Base-by-base conservation (phyloP, 2,113 vertebrate genomes). In the Arvicanthis niloticus region DNA sequence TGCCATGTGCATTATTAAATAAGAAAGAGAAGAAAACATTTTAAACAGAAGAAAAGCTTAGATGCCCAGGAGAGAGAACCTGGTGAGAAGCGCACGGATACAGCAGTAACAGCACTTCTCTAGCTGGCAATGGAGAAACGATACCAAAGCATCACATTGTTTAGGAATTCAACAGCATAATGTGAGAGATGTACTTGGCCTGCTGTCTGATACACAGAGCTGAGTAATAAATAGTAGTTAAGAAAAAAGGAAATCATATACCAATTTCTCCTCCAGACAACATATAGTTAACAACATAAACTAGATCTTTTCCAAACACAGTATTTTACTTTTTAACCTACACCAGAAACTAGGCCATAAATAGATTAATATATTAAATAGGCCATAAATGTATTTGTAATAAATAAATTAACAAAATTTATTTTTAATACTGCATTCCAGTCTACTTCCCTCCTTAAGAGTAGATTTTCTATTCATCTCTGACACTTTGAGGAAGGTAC, bases 21-120 rank as follows among this genome's bases (percentile, higher is more conserved):
- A 76, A 95, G 40, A 86, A 91, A 94, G 40, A 6, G 29, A 96
- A 93, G 3, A 76, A 93, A 91, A 76, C 70, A 91, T 29, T 90
- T 86, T 77, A 91, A 89, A 77, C 29, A 40, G 19, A 82, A 68
- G 56, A 84, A 97, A 86, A 12, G 60, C 62, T 90, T 80, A 75
- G 56, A 82, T 42, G 22, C 91, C 51, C 86, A 86, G 40, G 13
- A 34, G 60, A n/a, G 53, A 91, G 58, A 70, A 53, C 65, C 13
- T 8, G 3, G 31, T 42, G n/a, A 62, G 81, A 40, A 62, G 53
- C 13, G 5, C 60, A 22, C 7, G 3, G 45, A 45, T n/a, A 88
- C 22, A 75, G 42, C 29, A 91, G 89, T 75, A 70, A 85, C 45
- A 48, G 76, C 53, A 80, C 53, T 31, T 95, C 70, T 75, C 37